These are phyloP conservation scores for Drosophila neocordata DNA, from an alignment of 1,140 invertebrate species.

Conservation along the genomic window DNA sequence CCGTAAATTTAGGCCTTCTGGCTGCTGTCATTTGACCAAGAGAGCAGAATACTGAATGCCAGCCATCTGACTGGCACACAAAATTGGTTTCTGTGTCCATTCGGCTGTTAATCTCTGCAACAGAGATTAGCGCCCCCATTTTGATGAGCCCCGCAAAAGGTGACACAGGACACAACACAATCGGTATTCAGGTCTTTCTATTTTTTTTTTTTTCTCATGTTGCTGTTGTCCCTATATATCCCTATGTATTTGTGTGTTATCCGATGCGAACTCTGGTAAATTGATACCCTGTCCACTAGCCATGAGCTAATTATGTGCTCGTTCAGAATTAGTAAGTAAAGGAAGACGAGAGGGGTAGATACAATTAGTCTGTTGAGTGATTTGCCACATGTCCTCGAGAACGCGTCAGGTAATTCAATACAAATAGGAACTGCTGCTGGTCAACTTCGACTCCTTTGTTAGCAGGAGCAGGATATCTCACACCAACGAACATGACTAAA, in stretches of 20 bases:
- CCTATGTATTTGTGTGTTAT: slow-evolving; percentile 54
- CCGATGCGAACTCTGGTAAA: slow-evolving; percentile 65
- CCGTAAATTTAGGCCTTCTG: slow-evolving; percentile 75
- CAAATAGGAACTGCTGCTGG: slow-evolving; percentile 50
- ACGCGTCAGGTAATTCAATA: slow-evolving; percentile 49
- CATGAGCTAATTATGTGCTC: slow-evolving; percentile 66
- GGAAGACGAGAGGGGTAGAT: not conserved
- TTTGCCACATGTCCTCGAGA: slow-evolving; percentile 38
- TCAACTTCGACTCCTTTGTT: not conserved
- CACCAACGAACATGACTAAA: slow-evolving; percentile 44
- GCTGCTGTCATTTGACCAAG: slow-evolving; percentile 65
- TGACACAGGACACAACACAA: slow-evolving; percentile 54
- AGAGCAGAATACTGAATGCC: slow-evolving; percentile 30
- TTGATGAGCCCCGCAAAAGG: slow-evolving; percentile 56
- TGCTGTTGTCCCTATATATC: slow-evolving; percentile 27
- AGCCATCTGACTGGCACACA: slow-evolving; percentile 36
- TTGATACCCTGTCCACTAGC: slow-evolving; percentile 70
- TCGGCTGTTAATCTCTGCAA: slow-evolving; percentile 67
- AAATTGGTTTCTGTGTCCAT: slow-evolving; percentile 63
- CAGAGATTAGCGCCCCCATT: slow-evolving; percentile 75
- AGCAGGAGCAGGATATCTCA: slow-evolving; percentile 56
- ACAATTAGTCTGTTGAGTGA: slow-evolving; percentile 8
- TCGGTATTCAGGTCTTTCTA: slow-evolving; percentile 20
- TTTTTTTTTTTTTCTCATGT: slow-evolving; percentile 22
- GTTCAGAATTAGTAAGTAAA: slow-evolving; percentile 31